phyloP scores from a whole-genome alignment of 1,140 invertebrate species.

The Orchestia grillus region DNA sequence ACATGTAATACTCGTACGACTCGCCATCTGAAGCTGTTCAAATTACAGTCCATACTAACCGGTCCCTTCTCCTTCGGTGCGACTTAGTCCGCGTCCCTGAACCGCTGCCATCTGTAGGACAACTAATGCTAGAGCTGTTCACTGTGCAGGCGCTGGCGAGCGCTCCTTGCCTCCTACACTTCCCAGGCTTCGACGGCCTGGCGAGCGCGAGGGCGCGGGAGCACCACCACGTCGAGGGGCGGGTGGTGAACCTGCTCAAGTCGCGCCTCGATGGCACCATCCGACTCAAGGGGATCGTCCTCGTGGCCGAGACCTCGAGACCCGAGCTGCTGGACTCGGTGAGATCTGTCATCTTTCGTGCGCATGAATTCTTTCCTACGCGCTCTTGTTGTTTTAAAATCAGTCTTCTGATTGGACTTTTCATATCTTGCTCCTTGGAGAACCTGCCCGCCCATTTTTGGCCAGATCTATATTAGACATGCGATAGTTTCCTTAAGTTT shows the following conservation, averaged over 20 bases:
- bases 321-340: constrained; percentile 65
- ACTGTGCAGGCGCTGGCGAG: constrained; percentile 60
- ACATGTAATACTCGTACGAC: too few species aligned
- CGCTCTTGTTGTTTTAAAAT: not conserved
- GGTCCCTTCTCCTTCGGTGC: too few species aligned
- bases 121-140: not conserved
- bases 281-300: constrained; percentile 58
- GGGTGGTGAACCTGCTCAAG: constrained; percentile 65
- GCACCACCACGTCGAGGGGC: constrained; percentile 60
- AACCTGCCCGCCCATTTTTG: not conserved
- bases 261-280: constrained; percentile 64
- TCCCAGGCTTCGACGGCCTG: constrained; percentile 65
- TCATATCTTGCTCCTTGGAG: not conserved
- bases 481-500: too few species aligned
- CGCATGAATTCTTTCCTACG: too few species aligned
- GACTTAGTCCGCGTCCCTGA: too few species aligned
- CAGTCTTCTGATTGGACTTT: not conserved
- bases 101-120: too few species aligned
- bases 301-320: constrained; percentile 65
- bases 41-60: too few species aligned
- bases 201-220: constrained; percentile 60
- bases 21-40: too few species aligned
- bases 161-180: constrained; percentile 65
- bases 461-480: not conserved
- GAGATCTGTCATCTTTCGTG: not conserved